A percentile compares a stretch with the other conserved stretches of the same genome.
Evolutionary conservation across 2,888 invertebrate genomes (phyloP).

Genomic region (Drosophila niveifrons): DNA sequence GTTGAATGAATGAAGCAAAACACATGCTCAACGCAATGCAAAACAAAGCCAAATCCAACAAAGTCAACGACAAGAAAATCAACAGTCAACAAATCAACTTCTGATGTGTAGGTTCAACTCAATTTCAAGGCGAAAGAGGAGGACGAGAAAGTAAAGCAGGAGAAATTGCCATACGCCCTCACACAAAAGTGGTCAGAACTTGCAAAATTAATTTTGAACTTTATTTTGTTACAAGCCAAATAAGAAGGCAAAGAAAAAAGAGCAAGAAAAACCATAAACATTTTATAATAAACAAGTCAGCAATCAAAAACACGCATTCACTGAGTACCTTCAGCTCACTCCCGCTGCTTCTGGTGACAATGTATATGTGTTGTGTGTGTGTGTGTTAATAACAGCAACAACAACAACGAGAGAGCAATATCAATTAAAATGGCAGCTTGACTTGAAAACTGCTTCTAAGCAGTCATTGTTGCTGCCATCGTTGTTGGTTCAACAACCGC

Average conservation of each 20-base stretch:
- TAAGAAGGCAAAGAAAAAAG: constrained; percentile 24
- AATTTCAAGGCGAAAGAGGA: background rate
- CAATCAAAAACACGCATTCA: constrained; percentile 66
- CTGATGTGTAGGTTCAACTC: constrained; percentile 24
- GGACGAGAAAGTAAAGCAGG: background rate
- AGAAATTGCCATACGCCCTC: constrained; percentile 3
- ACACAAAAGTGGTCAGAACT: constrained; percentile 60
- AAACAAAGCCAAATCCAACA: background rate
- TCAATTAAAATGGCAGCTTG: constrained; percentile 76
- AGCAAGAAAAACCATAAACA: constrained; percentile 32
- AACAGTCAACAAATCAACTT: constrained; percentile 26
- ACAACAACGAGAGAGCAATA: constrained; percentile 50
- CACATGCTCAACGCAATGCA: background rate
- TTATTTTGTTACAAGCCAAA: constrained; percentile 54
- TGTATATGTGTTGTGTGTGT: constrained; percentile 20
- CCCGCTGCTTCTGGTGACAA: constrained; percentile 44
- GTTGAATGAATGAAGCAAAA: constrained; percentile 38
- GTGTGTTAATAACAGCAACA: constrained; percentile 9
- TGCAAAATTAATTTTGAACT: constrained; percentile 75
- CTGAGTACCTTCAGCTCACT: constrained; percentile 5
- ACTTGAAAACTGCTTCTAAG: constrained; percentile 58
- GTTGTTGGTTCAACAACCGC: constrained; percentile 56
- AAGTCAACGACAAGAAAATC: constrained; percentile 6
- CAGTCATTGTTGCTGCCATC: constrained; percentile 37
- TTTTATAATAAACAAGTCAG: constrained; percentile 65